Conservation (phyloP, 2,113 vertebrate genomes). For the Bubo scandiacus region DNA sequence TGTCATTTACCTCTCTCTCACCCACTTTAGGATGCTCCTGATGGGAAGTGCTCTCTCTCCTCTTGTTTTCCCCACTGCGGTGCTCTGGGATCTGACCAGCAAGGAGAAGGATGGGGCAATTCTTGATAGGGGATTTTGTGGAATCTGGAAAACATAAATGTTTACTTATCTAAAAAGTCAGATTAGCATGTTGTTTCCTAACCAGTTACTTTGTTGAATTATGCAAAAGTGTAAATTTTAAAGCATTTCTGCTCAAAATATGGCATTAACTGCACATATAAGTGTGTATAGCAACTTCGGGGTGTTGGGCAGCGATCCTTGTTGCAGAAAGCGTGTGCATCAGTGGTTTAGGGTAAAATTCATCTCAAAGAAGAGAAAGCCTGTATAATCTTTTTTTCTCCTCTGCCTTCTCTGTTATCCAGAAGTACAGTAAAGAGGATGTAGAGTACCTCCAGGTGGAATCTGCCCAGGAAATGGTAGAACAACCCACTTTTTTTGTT, state of each 20-base stretch:
- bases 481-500: background rate
- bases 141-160: background rate
- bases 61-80: accelerated
- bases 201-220: background rate
- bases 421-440: background rate
- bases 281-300: background rate
- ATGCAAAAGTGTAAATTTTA: background rate
- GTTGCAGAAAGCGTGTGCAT: background rate
- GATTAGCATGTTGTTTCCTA: background rate
- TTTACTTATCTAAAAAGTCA: background rate
- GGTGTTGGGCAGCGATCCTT: background rate
- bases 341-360: background rate
- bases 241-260: background rate
- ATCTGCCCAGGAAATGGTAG: background rate
- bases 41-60: background rate
- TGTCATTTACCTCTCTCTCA: background rate
- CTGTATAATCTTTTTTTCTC: accelerated
- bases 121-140: background rate
- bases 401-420: background rate
- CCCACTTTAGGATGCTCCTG: background rate
- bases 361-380: background rate
- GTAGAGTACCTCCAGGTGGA: background rate
- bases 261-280: background rate
- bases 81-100: background rate
- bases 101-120: background rate